Conservation (phyloP, 2,113 vertebrate species). For the Climacteris rufus region DNA sequence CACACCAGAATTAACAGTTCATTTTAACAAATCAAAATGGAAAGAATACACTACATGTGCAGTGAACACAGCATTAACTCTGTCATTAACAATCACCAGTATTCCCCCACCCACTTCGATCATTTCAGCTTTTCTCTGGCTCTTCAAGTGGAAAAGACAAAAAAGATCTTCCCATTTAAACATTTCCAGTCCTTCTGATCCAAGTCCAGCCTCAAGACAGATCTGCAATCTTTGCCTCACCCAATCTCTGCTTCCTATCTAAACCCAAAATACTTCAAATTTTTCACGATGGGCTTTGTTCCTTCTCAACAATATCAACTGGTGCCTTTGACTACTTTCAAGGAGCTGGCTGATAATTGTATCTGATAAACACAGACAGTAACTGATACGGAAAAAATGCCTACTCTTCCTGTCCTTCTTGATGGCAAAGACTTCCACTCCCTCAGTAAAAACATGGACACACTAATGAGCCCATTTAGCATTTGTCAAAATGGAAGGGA, state of each 20-base stretch:
- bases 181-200: background rate
- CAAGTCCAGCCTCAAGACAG: background rate
- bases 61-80: background rate
- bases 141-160: background rate
- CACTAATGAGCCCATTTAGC: background rate
- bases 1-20: background rate
- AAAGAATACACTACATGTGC: background rate
- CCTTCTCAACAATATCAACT: background rate
- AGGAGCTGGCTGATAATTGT: background rate
- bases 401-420: background rate
- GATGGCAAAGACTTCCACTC: background rate
- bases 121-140: background rate
- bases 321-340: background rate
- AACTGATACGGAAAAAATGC: background rate
- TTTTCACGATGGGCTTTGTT: background rate
- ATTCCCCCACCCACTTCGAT: background rate
- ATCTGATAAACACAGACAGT: background rate
- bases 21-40: background rate
- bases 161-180: background rate
- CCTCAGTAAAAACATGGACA: background rate
- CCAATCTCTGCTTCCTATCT: background rate
- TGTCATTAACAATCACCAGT: background rate
- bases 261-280: background rate
- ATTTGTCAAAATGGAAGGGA: background rate
- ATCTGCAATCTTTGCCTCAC: background rate